Evolutionary conservation across 2,797 vertebrate genomes (phyloP), one percentile per base, ranked within the genome.

Genomic region (Gastrophryne carolinensis): DNA sequence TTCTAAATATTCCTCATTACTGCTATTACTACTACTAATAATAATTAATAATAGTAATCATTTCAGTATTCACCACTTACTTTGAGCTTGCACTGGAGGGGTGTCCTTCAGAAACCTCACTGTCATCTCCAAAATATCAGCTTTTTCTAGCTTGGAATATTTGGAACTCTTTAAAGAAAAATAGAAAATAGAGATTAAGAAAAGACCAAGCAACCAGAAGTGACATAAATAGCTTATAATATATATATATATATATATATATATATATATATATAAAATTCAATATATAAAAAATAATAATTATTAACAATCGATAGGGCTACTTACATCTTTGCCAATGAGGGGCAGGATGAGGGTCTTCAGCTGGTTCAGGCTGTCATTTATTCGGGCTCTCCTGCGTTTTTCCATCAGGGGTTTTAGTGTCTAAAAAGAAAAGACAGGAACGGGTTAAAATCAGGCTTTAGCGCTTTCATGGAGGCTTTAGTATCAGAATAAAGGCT

Each of bases 41-140:
- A n/a, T n/a, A n/a, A n/a, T n/a, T n/a, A n/a, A n/a, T n/a, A n/a
- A n/a, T n/a, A n/a, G n/a, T n/a, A n/a, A n/a, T n/a, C n/a, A n/a
- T n/a, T n/a, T n/a, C n/a, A n/a, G n/a, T n/a, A n/a, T n/a, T n/a
- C n/a, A n/a, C 12, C 56, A 87, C 92, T 86, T 71, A 95, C 93
- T 70, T 81, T 90, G 87, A 24, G 11, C 71, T 26, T 77, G 86
- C 1, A 79, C 49, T 3, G 81, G 83, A 0, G 72, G 91, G 2
- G 91, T 84, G 37, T 94, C 92, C 56, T 84, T 86, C 8, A 97
- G 93, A 83, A 97, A 95, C 63, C 87, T 89, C 75, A 95, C 93
- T 0, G 94, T 94, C 94, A 95, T 95, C 75, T 97, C 95, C 74
- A 96, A 87, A 78, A 96, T 91, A 79, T 94, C 94, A 0, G 95